Base-by-base conservation (phyloP, 2,797 vertebrate species). In the Sebastes itinus region DNA sequence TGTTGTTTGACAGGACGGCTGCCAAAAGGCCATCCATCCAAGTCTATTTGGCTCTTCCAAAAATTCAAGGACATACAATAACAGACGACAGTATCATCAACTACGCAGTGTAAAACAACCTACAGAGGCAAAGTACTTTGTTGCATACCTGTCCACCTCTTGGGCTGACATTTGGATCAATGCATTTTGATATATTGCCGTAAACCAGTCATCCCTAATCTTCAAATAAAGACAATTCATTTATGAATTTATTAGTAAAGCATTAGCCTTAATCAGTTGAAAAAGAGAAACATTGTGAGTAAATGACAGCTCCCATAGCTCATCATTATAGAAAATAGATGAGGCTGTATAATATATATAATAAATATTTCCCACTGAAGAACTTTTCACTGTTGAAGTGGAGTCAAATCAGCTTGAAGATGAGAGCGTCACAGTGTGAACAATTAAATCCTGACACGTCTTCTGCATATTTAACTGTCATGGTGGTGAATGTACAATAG, bases 321-420 rank as follows among this genome's bases (percentile, higher is more conserved):
- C 60, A 70, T 67, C n/a, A 30, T 86, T 75, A 63, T 11, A 20
- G 35, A 46, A 62, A 74, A 68, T 20, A 71, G 27, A 78, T 72
- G 46, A 77, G 42, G 25, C 60, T 78, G 65, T 80, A 55, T 68
- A 25, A n/a, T 35, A 33, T 7, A 63, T 35, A 22, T n/a, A 32
- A 10, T 49, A 63, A 3, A 61, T 27, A 72, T 78, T 77, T 85
- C 75, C n/a, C 16, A 62, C 8, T 49, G 7, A 78, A 65, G 13
- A 80, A 78, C 75, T 38, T 82, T 63, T 82, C 42, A 32, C 56
- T 60, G 63, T 77, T 70, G 55, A 80, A 77, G 65, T 83, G 67
- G 68, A 78, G 71, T 85, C 75, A 81, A 73, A 88, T 90, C 73
- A 83, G 68, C 74, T 78, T 88, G 63, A 79, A 82, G 79, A 79